Conservation (phyloP, 2,797 vertebrate species). For the Gouania willdenowi region DNA sequence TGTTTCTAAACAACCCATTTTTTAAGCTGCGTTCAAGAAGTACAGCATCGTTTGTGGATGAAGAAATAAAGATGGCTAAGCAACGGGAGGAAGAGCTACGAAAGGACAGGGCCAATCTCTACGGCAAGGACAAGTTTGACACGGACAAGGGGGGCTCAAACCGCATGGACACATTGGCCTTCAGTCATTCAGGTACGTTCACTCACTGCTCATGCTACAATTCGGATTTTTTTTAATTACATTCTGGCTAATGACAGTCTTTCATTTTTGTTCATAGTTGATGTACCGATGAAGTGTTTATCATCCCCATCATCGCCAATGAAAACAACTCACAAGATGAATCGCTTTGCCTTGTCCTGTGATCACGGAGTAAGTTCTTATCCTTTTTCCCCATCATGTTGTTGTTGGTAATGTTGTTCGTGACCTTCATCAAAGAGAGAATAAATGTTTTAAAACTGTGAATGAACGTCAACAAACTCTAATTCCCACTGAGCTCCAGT, state of each 20-base stretch:
- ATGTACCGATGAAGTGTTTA: slow-evolving; percentile 74
- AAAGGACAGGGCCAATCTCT: slow-evolving; percentile 70
- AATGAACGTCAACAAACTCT: too few relatives aligned
- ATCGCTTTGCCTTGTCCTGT: slow-evolving; percentile 73
- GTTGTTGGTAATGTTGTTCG: too few relatives aligned
- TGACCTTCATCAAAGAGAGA: too few relatives aligned
- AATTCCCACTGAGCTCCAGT: too few relatives aligned
- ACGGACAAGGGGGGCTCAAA: slow-evolving; percentile 52
- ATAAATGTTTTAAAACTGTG: too few relatives aligned
- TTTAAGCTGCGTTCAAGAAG: slow-evolving; percentile 81
- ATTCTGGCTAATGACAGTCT: background rate
- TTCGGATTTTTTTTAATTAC: too few relatives aligned
- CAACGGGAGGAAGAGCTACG: slow-evolving; percentile 78
- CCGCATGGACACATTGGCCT: slow-evolving; percentile 64
- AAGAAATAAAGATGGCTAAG: slow-evolving; percentile 77
- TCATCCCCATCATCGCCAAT: slow-evolving; percentile 82
- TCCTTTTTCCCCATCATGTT: too few relatives aligned
- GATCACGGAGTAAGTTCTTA: slow-evolving; percentile 71
- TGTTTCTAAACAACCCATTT: slow-evolving; percentile 79
- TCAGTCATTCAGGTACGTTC: slow-evolving; percentile 68
- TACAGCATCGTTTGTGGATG: slow-evolving; percentile 75
- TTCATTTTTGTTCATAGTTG: slow-evolving; percentile 39
- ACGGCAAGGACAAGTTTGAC: slow-evolving; percentile 58
- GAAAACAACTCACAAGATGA: slow-evolving; percentile 76
- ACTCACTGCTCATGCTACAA: background rate